Conservation (phyloP, 2,797 vertebrate species). For the Iguana delicatissima region DNA sequence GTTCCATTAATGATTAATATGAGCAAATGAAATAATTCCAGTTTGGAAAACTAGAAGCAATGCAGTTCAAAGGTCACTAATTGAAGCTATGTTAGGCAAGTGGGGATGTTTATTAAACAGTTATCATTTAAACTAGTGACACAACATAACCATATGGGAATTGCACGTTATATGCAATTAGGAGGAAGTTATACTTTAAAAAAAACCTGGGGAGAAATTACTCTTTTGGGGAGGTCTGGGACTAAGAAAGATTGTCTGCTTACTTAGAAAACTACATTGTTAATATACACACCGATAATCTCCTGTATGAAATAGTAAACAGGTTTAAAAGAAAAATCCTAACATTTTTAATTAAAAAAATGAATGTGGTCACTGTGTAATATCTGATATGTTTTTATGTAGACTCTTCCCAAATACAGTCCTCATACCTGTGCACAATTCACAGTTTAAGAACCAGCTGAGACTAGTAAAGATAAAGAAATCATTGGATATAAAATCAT, state of each 20-base stretch:
- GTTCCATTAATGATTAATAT: conserved; percentile 50
- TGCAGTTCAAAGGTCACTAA: conserved; percentile 35
- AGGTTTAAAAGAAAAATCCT: not conserved
- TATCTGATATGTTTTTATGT: not conserved
- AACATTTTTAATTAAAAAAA: not conserved
- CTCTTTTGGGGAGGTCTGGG: not conserved
- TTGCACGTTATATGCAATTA: not conserved
- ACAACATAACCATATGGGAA: conserved; percentile 11
- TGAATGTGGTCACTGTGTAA: not conserved
- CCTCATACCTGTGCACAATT: not conserved
- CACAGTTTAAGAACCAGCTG: not conserved
- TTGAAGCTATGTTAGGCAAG: conserved; percentile 20
- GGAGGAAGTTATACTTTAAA: not conserved
- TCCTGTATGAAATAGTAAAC: not conserved
- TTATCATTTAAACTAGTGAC: conserved; percentile 23
- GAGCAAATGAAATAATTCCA: conserved; percentile 43
- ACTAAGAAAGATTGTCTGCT: not conserved
- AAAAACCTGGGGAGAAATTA: no score
- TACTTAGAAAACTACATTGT: not conserved
- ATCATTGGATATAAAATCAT: no score
- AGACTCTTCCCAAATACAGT: not conserved
- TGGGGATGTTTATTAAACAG: conserved; percentile 27
- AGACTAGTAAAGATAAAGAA: not conserved
- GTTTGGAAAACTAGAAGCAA: conserved; percentile 35
- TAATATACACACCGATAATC: not conserved